Evolutionary conservation across 1,140 invertebrate genomes (phyloP), one percentile per base, ranked within the genome.

Genomic region (Apis laboriosa): DNA sequence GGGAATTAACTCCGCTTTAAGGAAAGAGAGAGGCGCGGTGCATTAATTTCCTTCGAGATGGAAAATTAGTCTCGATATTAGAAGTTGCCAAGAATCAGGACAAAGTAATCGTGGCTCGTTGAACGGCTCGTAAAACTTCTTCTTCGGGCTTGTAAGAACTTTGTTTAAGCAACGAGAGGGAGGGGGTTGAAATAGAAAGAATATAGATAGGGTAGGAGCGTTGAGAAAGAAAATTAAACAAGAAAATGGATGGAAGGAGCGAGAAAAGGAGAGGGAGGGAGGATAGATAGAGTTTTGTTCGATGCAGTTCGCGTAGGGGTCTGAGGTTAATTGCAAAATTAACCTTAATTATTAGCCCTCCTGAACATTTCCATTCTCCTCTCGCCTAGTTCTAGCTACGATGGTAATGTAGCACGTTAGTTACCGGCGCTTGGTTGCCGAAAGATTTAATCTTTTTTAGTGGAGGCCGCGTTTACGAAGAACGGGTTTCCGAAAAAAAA

Each of bases 281-380:
- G 17, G 15, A 24, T 17, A 15, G 63, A 64, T 49, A 34, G 43
- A 68, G 34, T 60, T 60, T 51, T 8, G 19, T 9, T 51, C 13
- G 66, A 13, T 43, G 66, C 12, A 68, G 66, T 21, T 43, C 34
- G 64, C 17, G 28, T 19, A 11, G 21, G 43, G 7, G 61, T n/a
- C 9, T 53, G 68, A 73, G 85, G 88, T 90, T 90, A 89, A 91
- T 88, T 83, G 86, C 67, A 64, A 72, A 87, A 90, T 91, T 91
- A 89, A 90, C 88, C 89, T 90, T 91, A 89, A 90, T 91, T 88
- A 90, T 89, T 76, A 77, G 71, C 79, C 79, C 84, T 83, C 76
- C 49, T 67, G 21, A 71, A 79, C 80, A 76, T 55, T 63, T 84
- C 53, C 64, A 28, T 76, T 79, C 78, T 64, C 11, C 79, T 67